Evolutionary conservation across 2,113 vertebrate species (phyloP).

Genomic region (Ochotona princeps): DNA sequence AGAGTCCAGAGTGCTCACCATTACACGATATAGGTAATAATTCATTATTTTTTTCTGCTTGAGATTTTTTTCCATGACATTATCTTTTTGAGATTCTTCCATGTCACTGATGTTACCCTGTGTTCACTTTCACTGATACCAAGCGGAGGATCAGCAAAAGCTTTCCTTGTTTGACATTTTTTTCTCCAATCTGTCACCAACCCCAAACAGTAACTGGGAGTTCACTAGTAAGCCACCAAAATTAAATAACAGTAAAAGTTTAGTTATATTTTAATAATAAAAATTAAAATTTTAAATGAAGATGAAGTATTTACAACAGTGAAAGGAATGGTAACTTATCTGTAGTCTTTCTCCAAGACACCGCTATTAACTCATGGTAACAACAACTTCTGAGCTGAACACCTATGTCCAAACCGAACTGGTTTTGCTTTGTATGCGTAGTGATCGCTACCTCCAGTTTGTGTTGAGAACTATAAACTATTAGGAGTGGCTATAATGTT

Average conservation of each 20-base stretch:
- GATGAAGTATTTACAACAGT: background rate
- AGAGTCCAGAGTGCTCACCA: no score
- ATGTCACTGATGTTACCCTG: background rate
- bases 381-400: background rate
- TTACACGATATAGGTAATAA: no score
- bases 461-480: background rate
- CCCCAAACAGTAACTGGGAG: background rate
- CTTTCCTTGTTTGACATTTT: background rate
- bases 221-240: background rate
- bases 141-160: background rate
- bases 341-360: background rate
- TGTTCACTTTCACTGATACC: background rate
- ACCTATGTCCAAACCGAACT: background rate
- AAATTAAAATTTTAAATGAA: constrained; percentile 3
- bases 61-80: background rate
- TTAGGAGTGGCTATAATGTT: background rate
- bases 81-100: background rate
- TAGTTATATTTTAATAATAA: constrained; percentile 14
- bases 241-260: background rate
- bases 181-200: background rate
- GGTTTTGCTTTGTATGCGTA: background rate
- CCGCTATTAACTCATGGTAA: background rate
- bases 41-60: background rate
- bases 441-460: background rate
- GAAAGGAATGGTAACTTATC: background rate